phyloP scores from a whole-genome alignment of 2,113 vertebrate species.

The Otocyon megalotis region DNA sequence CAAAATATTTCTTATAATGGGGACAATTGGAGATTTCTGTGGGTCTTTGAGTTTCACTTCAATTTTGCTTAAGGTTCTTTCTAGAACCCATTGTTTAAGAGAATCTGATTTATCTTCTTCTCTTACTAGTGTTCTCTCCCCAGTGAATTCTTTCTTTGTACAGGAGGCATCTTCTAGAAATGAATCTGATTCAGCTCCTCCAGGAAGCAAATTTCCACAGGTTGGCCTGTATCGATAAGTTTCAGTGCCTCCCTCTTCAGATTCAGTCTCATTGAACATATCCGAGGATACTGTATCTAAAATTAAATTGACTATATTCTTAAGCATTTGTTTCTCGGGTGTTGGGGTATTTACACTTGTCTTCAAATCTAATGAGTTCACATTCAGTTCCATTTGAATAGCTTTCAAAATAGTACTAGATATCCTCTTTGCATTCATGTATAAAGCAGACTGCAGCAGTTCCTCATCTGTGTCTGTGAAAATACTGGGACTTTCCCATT shows the following conservation, averaged over 20 bases:
- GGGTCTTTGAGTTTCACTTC: conserved; percentile 80
- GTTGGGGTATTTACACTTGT: neutral
- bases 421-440: conserved; percentile 64
- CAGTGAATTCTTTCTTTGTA: neutral
- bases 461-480: neutral
- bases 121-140: neutral
- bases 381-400: conserved; percentile 76
- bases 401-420: conserved; percentile 75
- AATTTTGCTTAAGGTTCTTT: conserved; percentile 72
- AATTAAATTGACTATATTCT: conserved; percentile 70
- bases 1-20: conserved; percentile 79
- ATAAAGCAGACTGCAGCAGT: conserved; percentile 61
- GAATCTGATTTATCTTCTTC: conserved; percentile 6
- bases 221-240: conserved; percentile 63
- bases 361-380: neutral
- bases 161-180: conserved; percentile 48
- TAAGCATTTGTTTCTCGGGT: conserved; percentile 63
- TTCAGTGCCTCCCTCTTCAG: conserved; percentile 28
- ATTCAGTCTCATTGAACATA: conserved; percentile 24
- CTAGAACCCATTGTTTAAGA: conserved; percentile 55
- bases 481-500: neutral
- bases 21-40: conserved; percentile 71
- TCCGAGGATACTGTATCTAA: conserved; percentile 63
- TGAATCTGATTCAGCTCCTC: conserved; percentile 75
- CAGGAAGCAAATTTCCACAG: conserved; percentile 79